A percentile compares a stretch with the other conserved stretches of the same genome.
These are phyloP conservation scores for Hystrix brachyura DNA, from an alignment of 2,113 vertebrate species.

Conservation along the genomic window DNA sequence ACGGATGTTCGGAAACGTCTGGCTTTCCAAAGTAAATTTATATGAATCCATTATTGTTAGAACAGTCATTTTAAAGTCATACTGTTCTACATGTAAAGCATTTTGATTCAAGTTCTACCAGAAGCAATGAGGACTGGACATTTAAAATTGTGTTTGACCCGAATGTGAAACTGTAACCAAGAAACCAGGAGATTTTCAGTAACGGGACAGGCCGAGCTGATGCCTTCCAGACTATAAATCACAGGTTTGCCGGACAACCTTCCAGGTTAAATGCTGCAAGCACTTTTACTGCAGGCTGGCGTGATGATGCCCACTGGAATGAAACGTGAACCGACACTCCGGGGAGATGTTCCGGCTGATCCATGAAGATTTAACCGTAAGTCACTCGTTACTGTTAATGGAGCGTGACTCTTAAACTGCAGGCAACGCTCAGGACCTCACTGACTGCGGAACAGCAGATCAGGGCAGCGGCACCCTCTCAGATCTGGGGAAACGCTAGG, in stretches of 20 bases:
- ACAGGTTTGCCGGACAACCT: slow-evolving; percentile 61
- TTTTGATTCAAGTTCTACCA: not conserved
- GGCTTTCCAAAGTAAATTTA: slow-evolving; percentile 53
- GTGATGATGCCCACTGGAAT: slow-evolving; percentile 59
- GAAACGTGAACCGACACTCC: slow-evolving; percentile 64
- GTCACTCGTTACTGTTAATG: slow-evolving; percentile 75
- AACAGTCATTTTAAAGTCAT: slow-evolving; percentile 4
- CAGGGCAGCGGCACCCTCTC: not conserved
- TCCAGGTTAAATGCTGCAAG: slow-evolving; percentile 76
- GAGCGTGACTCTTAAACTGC: slow-evolving; percentile 58
- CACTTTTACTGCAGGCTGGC: slow-evolving; percentile 55
- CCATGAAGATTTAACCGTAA: slow-evolving; percentile 69
- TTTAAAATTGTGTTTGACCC: slow-evolving; percentile 58
- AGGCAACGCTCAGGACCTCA: slow-evolving; percentile 59
- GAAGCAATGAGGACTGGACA: slow-evolving; percentile 19
- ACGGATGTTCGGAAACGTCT: slow-evolving; percentile 45
- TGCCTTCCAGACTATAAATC: slow-evolving; percentile 68
- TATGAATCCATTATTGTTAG: slow-evolving; percentile 34
- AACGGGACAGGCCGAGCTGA: not conserved
- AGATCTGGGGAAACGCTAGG: not conserved
- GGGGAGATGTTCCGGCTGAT: slow-evolving; percentile 56
- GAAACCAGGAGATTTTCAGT: slow-evolving; percentile 59
- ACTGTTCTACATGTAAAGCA: not conserved
- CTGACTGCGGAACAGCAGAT: slow-evolving; percentile 37
- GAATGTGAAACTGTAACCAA: slow-evolving; percentile 21